Conservation (phyloP, 2,888 invertebrate genomes). For the Erannis defoliaria region DNA sequence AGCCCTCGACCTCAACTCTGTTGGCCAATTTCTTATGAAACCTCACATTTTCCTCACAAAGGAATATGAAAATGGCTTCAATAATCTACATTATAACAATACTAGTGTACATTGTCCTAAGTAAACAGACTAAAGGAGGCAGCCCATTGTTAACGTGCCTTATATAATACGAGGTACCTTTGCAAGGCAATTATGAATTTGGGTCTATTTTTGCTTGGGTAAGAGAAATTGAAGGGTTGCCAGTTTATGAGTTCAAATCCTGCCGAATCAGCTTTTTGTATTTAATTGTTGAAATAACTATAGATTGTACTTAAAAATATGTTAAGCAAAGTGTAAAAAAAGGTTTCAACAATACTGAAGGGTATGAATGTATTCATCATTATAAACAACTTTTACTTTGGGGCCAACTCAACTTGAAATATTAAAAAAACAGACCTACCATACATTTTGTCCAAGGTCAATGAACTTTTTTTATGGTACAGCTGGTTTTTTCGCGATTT, state of each 20-base stretch:
- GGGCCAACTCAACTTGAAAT: too few relatives aligned
- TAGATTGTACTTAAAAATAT: too few relatives aligned
- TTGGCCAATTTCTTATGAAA: neutral
- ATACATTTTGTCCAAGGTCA: too few relatives aligned
- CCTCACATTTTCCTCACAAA: constrained; percentile 13
- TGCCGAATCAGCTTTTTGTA: too few relatives aligned
- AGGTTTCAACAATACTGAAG: too few relatives aligned
- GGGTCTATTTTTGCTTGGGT: constrained; percentile 1
- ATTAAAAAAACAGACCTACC: too few relatives aligned
- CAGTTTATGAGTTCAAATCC: neutral
- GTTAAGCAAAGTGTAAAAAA: too few relatives aligned
- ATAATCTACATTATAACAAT: constrained; percentile 18
- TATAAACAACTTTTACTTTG: too few relatives aligned
- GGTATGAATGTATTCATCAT: too few relatives aligned
- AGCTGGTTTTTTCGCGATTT: too few relatives aligned
- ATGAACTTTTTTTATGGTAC: too few relatives aligned
- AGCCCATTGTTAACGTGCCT: constrained; percentile 3
- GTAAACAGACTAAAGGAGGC: constrained; percentile 6
- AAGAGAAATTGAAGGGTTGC: neutral
- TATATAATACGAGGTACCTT: constrained; percentile 6
- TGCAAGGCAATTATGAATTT: constrained; percentile 8
- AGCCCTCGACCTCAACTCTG: neutral
- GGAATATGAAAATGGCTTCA: constrained; percentile 18
- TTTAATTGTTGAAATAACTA: neutral
- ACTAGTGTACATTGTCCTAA: constrained; percentile 21